Evolutionary conservation across 2,797 vertebrate genomes (phyloP).

Genomic region (Eupleurogrammus muticus): DNA sequence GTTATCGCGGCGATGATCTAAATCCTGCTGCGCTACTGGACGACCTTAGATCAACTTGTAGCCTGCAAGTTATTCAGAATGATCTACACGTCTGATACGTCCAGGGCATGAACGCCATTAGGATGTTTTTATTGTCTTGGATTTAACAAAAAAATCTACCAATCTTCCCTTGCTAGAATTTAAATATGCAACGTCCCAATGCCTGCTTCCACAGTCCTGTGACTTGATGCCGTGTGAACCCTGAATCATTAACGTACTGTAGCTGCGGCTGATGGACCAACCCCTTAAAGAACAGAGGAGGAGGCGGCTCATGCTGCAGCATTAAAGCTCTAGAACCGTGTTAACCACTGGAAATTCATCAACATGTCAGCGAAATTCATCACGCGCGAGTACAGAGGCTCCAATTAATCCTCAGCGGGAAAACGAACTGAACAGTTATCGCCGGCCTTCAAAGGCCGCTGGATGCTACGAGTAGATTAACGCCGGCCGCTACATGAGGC

Average conservation of each 20-base stretch:
- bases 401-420: constrained; percentile 11
- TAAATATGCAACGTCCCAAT: not conserved
- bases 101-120: no score
- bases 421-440: not conserved
- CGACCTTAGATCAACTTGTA: not conserved
- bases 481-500: not conserved
- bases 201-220: not conserved
- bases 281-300: not conserved
- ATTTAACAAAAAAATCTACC: constrained; percentile 7
- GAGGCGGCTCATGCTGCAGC: not conserved
- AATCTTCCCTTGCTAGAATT: not conserved
- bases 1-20: not conserved
- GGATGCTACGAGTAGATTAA: not conserved
- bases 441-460: not conserved
- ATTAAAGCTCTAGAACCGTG: constrained; percentile 18
- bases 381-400: constrained; percentile 17
- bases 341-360: constrained; percentile 11
- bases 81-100: no score
- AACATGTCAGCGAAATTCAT: constrained; percentile 26
- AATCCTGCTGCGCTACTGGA: not conserved
- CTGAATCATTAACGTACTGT: constrained; percentile 10
- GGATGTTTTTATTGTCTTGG: no score
- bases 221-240: constrained; percentile 5
- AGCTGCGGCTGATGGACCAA: constrained; percentile 3
- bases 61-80: no score